Base-by-base conservation (phyloP, 2,797 vertebrate genomes). In the Chromobotia macracanthus region DNA sequence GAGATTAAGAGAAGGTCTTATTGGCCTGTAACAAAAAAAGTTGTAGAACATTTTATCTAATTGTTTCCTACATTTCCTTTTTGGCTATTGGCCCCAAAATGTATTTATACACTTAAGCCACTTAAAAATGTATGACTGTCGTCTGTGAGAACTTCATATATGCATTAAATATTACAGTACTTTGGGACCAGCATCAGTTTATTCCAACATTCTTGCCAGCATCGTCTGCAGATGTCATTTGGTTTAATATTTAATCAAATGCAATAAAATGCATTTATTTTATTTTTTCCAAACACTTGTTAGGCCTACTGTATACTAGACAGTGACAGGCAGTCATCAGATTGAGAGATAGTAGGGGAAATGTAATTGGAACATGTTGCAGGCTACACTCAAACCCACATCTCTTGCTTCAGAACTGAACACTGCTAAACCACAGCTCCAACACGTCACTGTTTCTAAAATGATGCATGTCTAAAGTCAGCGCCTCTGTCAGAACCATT, bases 181-280 rank as follows among this genome's bases (percentile, higher is more conserved):
- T 51, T 51, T 21, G 15, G n/a, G 8, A 55, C 4, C 21, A 25
- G 23, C 23, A 60, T 28, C 13, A 25, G 53, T 21, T 56, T 19
- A 56, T 56, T 56, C 55, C 19, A 23, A 23, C 25, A 28, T 6
- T 58, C 55, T 58, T 58, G n/a, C 21, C 1, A 23, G 21, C 63
- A 56, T 4, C 38, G 9, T 53, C 41, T 55, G 46, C 60, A 35
- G 50, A 53, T 28, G 31, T 38, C 3, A 67, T 50, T 41, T 19
- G 28, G 38, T 16, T 76, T 66, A 55, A 75, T 66, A 66, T 50
- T 41, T 53, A 12, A 53, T 65, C 5, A 38, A 75, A 56, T 25
- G 66, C 61, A 65, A 67, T 67, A 1, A 66, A 75, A 66, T 46
- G 23, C 55, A 72, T 61, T 46, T 9, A 15, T 63, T 51, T 75